These are phyloP conservation scores for Danio jaintianensis DNA, from an alignment of 2,797 vertebrate species.

Conservation along the genomic window DNA sequence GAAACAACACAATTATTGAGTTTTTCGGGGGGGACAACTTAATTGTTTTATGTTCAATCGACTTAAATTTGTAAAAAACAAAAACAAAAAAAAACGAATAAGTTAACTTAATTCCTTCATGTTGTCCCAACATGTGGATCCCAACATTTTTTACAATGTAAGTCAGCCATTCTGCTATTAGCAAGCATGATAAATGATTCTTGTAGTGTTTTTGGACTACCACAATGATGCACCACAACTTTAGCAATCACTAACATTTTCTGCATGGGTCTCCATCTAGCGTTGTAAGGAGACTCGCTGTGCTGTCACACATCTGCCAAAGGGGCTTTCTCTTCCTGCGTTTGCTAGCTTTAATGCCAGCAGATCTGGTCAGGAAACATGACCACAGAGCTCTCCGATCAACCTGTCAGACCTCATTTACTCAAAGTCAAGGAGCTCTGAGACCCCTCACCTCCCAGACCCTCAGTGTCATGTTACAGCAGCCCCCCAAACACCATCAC, in stretches of 20 bases:
- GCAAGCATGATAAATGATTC: neutral
- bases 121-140: too few relatives aligned
- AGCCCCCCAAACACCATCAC: constrained; percentile 38
- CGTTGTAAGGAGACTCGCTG: constrained; percentile 14
- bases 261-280: neutral
- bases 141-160: too few relatives aligned
- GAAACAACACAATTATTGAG: too few relatives aligned
- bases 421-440: constrained; percentile 52
- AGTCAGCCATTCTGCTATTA: too few relatives aligned
- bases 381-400: constrained; percentile 52
- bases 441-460: constrained; percentile 63
- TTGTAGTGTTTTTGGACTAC: constrained; percentile 20
- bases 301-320: constrained; percentile 41
- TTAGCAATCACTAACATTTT: neutral
- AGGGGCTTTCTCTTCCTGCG: constrained; percentile 49
- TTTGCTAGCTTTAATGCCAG: constrained; percentile 32
- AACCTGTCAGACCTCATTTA: constrained; percentile 64
- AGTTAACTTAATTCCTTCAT: too few relatives aligned
- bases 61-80: too few relatives aligned
- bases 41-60: too few relatives aligned
- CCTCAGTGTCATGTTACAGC: constrained; percentile 59
- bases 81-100: too few relatives aligned
- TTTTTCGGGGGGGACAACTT: too few relatives aligned
- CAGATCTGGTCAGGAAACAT: constrained; percentile 60
- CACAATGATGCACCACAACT: neutral